Conservation (phyloP, 1,140 invertebrate genomes). For the Rhopalosiphum padi region DNA sequence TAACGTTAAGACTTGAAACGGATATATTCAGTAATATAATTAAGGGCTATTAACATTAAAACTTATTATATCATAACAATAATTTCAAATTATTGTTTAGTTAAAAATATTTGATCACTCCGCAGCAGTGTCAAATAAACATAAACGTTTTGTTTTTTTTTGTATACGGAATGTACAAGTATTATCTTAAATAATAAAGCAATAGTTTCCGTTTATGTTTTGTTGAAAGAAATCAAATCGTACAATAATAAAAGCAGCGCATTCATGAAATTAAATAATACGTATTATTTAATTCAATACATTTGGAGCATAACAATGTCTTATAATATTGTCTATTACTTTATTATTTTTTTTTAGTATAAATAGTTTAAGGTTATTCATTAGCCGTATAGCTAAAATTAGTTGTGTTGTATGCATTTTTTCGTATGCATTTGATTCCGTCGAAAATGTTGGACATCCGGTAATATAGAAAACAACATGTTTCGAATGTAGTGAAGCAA, state of each 20-base stretch:
- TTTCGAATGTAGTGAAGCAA: conserved; percentile 42
- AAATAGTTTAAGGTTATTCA: not conserved
- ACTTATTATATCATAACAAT: not conserved
- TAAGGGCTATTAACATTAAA: not conserved
- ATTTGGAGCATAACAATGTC: not conserved
- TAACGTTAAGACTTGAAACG: not conserved
- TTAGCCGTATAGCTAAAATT: not conserved
- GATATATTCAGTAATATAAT: not conserved
- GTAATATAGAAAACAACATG: conserved; percentile 21
- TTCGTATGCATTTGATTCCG: not conserved
- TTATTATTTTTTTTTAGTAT: not conserved
- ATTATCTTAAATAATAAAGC: not conserved
- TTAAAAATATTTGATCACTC: not conserved
- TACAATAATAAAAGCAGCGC: not conserved
- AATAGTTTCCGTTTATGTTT: not conserved
- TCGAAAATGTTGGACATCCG: conserved; percentile 39
- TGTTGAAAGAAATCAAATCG: not conserved
- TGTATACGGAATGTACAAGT: not conserved
- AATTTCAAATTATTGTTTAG: not conserved
- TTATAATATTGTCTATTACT: not conserved
- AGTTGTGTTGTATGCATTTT: not conserved
- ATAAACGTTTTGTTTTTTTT: not conserved
- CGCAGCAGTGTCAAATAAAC: not conserved
- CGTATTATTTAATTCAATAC: not conserved
- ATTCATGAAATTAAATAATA: conserved; percentile 21